These are phyloP conservation scores for Zoanthus solanderi DNA, from an alignment of 92 coral and sea anemone genomes.

Conservation along the genomic window DNA sequence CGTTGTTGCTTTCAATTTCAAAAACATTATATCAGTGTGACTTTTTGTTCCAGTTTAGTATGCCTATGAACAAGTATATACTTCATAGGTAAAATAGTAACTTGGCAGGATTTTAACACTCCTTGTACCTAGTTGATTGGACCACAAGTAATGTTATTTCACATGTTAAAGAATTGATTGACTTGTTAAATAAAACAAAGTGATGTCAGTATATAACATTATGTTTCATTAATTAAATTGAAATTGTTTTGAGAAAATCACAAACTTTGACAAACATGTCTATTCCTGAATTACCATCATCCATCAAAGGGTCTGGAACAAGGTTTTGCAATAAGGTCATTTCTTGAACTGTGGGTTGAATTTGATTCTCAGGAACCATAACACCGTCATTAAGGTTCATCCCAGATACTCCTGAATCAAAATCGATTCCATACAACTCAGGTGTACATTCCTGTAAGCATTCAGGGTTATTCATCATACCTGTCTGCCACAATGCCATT, in stretches of 20 bases:
- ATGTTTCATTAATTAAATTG: neutral
- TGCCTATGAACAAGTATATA: neutral
- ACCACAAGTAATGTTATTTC: neutral
- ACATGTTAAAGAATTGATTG: neutral
- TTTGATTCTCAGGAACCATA: neutral
- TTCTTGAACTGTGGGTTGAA: neutral
- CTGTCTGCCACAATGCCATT: slow-evolving; percentile 51
- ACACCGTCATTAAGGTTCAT: neutral
- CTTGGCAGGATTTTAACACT: neutral
- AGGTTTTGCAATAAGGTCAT: neutral
- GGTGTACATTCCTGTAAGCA: neutral
- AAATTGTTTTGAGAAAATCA: neutral
- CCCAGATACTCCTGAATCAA: neutral
- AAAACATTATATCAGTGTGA: neutral
- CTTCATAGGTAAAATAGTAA: neutral
- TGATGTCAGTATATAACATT: neutral
- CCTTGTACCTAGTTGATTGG: neutral
- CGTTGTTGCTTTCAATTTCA: slow-evolving; percentile 1
- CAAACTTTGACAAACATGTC: slow-evolving; percentile 3
- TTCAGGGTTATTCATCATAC: slow-evolving; percentile 9
- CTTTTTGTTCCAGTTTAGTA: slow-evolving; percentile 3
- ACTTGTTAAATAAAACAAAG: neutral
- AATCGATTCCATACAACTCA: neutral
- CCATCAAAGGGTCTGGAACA: slow-evolving; percentile 15
- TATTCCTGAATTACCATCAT: slow-evolving; percentile 14